Conservation (phyloP, 2,797 vertebrate genomes). For the Hippocampus kuda region DNA sequence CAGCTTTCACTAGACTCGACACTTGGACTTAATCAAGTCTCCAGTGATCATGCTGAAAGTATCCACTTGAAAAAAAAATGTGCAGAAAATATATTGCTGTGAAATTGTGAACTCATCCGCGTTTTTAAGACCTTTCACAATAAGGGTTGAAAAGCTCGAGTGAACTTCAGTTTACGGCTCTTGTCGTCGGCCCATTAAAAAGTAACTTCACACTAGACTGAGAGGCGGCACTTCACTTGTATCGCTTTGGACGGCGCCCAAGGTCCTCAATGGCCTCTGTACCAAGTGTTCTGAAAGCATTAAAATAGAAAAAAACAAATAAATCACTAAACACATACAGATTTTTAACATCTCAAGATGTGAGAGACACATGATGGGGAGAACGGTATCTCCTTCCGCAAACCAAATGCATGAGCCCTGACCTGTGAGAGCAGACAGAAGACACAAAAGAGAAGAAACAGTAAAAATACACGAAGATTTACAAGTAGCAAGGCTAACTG, state of each 20-base stretch:
- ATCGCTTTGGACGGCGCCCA: slow-evolving; percentile 4
- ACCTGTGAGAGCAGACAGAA: no score
- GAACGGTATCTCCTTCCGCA: no score
- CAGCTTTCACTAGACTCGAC: no score
- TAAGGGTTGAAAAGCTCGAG: slow-evolving; percentile 9
- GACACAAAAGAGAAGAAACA: no score
- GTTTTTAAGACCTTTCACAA: slow-evolving; percentile 5
- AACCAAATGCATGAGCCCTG: no score
- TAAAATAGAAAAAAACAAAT: neutral
- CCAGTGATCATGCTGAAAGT: slow-evolving; percentile 5
- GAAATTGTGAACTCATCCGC: neutral
- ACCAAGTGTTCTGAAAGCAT: neutral
- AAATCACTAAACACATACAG: no score
- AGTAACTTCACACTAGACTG: slow-evolving; percentile 12
- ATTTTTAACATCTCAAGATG: neutral
- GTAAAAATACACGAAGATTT: no score
- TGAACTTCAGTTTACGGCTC: slow-evolving; percentile 2
- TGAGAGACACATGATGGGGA: no score
- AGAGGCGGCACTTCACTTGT: neutral
- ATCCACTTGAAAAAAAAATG: neutral
- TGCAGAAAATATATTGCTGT: neutral
- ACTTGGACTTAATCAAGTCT: slow-evolving; percentile 1
- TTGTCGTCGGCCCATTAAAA: slow-evolving; percentile 9
- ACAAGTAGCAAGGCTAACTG: no score
- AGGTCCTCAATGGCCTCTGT: neutral